Evolutionary conservation across 1,140 invertebrate genomes (phyloP).

Genomic region (Brachystomella parvula): DNA sequence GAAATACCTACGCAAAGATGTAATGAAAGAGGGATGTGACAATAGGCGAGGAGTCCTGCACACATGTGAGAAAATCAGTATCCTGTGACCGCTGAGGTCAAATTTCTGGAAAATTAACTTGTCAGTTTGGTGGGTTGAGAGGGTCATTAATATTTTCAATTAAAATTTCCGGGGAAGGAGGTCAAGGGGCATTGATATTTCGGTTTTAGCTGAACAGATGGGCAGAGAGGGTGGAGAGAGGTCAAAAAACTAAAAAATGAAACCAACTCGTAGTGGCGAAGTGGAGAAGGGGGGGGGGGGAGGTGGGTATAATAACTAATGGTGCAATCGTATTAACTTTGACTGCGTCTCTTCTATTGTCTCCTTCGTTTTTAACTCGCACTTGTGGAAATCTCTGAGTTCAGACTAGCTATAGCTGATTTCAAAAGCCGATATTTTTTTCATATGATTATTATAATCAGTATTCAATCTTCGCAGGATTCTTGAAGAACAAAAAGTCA

Average conservation of each 20-base stretch:
- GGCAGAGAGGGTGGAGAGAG: not conserved
- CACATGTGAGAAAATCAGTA: constrained; percentile 1
- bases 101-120: constrained; percentile 9
- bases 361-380: too few relatives aligned
- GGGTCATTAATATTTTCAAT: constrained; percentile 14
- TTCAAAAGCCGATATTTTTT: too few relatives aligned
- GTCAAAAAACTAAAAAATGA: not conserved
- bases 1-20: not conserved
- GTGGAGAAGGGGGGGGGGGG: not conserved
- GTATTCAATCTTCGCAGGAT: too few relatives aligned
- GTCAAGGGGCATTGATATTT: constrained; percentile 9
- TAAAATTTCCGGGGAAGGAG: not conserved
- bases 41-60: not conserved
- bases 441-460: too few relatives aligned
- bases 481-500: too few relatives aligned
- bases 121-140: constrained; percentile 9
- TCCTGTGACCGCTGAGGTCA: not conserved
- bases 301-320: too few relatives aligned
- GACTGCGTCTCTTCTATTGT: too few relatives aligned
- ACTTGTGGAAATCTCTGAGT: too few relatives aligned
- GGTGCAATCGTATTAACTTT: too few relatives aligned
- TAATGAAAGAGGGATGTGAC: not conserved
- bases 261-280: not conserved
- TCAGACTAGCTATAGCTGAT: too few relatives aligned
- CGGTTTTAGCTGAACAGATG: constrained; percentile 9